Percentiles rank a stretch among this genome's conserved stretches.
phyloP scores from a whole-genome alignment of 2,113 vertebrate genomes.

The Engystomops pustulosus region DNA sequence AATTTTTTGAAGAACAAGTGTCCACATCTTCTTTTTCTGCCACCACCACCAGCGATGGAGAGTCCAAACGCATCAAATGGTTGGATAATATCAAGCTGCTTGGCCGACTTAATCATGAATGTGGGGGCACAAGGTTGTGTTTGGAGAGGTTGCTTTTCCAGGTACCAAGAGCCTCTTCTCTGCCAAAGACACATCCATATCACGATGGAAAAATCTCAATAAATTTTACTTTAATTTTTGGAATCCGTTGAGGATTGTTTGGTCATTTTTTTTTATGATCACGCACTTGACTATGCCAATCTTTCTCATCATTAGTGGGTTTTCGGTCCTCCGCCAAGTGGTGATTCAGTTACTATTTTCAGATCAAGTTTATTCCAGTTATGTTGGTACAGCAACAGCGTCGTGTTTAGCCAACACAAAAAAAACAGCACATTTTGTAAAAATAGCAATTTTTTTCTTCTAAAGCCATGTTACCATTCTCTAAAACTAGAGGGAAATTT shows the following conservation, averaged over 20 bases:
- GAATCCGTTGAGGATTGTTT: neutral
- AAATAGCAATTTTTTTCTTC: neutral
- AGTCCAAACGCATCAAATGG: too few species aligned
- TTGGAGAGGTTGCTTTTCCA: too few species aligned
- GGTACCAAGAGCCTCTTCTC: too few species aligned
- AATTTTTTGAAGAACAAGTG: too few species aligned
- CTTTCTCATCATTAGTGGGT: neutral
- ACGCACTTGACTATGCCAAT: neutral
- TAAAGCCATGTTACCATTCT: neutral
- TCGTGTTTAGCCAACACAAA: neutral
- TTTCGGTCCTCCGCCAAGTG: neutral
- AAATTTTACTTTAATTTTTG: too few species aligned
- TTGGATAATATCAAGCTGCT: too few species aligned
- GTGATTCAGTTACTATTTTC: neutral
- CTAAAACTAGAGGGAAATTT: neutral
- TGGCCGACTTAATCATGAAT: too few species aligned
- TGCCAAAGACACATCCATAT: too few species aligned
- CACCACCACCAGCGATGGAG: too few species aligned
- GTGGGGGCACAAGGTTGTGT: too few species aligned
- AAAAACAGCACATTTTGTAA: neutral
- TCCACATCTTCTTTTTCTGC: too few species aligned
- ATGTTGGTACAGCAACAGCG: neutral
- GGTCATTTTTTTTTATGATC: neutral
- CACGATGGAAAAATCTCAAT: too few species aligned
- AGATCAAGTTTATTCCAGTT: neutral